These are phyloP conservation scores for Trissolcus brochymenae DNA, from an alignment of 2,888 invertebrate species.

Conservation along the genomic window DNA sequence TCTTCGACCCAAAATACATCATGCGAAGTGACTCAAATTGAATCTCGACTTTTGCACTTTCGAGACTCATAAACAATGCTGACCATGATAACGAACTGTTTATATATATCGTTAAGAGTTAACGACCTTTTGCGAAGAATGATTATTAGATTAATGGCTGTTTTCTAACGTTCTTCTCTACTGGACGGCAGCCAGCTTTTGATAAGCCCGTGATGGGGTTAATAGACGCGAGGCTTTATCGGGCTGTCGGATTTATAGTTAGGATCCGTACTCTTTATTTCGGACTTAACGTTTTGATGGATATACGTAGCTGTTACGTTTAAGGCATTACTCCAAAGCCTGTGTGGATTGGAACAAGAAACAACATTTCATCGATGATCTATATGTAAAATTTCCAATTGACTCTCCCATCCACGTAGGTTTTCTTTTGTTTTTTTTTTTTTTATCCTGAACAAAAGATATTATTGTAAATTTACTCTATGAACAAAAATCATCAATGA, in stretches of 20 bases:
- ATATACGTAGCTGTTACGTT: constrained; percentile 12
- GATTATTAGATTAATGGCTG: constrained; percentile 45
- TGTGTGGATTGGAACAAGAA: constrained; percentile 13
- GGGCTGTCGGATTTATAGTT: constrained; percentile 41
- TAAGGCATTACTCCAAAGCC: constrained; percentile 14
- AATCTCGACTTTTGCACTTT: too few species aligned
- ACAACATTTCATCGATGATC: constrained; percentile 14
- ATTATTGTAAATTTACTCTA: too few species aligned
- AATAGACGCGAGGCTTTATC: constrained; percentile 37
- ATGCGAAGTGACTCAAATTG: too few species aligned
- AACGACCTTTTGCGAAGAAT: constrained; percentile 21
- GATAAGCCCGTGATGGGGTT: constrained; percentile 44
- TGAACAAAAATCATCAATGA: too few species aligned
- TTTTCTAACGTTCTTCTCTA: constrained; percentile 26
- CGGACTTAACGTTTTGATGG: constrained; percentile 39
- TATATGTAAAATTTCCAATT: constrained; percentile 13
- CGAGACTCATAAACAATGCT: neutral
- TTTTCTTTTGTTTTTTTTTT: too few species aligned
- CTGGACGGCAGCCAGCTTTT: constrained; percentile 45
- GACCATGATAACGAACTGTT: constrained; percentile 14
- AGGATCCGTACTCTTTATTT: constrained; percentile 34
- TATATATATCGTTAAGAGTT: constrained; percentile 20
- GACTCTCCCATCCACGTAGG: too few species aligned
- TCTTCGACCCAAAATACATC: too few species aligned
- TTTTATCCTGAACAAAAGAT: too few species aligned